These are phyloP conservation scores for Squalus acanthias DNA, from an alignment of 2,797 vertebrate genomes.

Conservation along the genomic window DNA sequence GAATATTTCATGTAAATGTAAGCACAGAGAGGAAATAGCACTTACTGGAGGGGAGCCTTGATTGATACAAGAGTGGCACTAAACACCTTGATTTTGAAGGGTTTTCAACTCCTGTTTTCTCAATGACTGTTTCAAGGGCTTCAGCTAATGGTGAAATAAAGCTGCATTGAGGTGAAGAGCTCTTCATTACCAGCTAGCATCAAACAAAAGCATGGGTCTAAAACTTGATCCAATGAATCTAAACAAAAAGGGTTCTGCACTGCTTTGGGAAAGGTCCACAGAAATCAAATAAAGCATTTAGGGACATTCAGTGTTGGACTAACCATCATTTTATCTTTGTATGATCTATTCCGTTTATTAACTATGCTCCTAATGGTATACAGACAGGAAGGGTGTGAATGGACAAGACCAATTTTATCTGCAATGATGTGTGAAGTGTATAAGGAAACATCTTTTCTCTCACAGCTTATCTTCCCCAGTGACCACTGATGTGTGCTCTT, in stretches of 20 bases:
- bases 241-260: conserved; percentile 54
- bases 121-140: conserved; percentile 74
- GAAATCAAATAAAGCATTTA: conserved; percentile 4
- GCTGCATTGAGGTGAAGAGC: conserved; percentile 85
- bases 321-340: conserved; percentile 31
- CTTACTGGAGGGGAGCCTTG: conserved; percentile 87
- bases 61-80: conserved; percentile 90
- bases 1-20: conserved; percentile 99
- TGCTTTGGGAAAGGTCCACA: conserved; percentile 37
- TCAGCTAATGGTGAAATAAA: conserved; percentile 79
- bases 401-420: conserved; percentile 95
- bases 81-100: conserved; percentile 86
- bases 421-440: conserved; percentile 91
- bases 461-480: conserved; percentile 88
- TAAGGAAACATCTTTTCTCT: conserved; percentile 86
- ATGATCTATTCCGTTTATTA: not conserved
- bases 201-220: conserved; percentile 75
- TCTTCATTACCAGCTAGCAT: conserved; percentile 81
- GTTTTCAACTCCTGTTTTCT: conserved; percentile 66
- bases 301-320: not conserved
- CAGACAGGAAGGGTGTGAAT: conserved; percentile 55
- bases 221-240: conserved; percentile 61
- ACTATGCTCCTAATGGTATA: conserved; percentile 59
- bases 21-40: conserved; percentile 64
- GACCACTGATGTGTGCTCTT: conserved; percentile 84